Conservation (phyloP, 2,888 invertebrate species). For the Mesorhabditis belari region DNA sequence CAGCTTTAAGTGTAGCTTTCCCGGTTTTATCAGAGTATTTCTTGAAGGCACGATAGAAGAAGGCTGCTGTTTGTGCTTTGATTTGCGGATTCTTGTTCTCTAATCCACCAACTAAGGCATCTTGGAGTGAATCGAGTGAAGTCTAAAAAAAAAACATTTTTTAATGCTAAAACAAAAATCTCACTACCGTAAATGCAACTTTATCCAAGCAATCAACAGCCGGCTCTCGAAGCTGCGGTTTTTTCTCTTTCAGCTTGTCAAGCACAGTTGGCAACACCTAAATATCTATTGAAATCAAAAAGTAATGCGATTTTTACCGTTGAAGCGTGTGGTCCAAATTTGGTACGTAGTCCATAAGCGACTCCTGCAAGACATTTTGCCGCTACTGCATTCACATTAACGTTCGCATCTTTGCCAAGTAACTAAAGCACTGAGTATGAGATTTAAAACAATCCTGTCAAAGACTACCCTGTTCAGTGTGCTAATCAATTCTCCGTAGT, state of each 20-base stretch:
- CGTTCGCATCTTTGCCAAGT: constrained; percentile 86
- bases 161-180: not conserved
- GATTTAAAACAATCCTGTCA: not conserved
- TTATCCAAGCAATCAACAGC: constrained; percentile 84
- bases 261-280: constrained; percentile 63
- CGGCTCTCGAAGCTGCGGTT: constrained; percentile 76
- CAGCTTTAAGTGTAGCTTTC: constrained; percentile 56
- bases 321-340: constrained; percentile 64
- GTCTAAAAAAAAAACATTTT: constrained; percentile 3
- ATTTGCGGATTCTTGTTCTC: constrained; percentile 59
- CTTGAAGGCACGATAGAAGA: constrained; percentile 28
- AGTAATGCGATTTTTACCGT: constrained; percentile 4
- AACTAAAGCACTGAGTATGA: constrained; percentile 60
- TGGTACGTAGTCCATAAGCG: constrained; percentile 77
- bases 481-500: constrained; percentile 81
- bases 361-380: constrained; percentile 75
- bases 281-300: constrained; percentile 2
- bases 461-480: constrained; percentile 73
- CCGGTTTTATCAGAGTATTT: constrained; percentile 12
- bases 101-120: constrained; percentile 76
- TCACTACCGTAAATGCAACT: constrained; percentile 68
- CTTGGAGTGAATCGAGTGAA: constrained; percentile 58
- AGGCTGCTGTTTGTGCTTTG: constrained; percentile 53
- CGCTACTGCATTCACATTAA: constrained; percentile 79
- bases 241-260: constrained; percentile 97